Evolutionary conservation across 2,113 vertebrate species (phyloP).

Genomic region (Holacanthus passer): DNA sequence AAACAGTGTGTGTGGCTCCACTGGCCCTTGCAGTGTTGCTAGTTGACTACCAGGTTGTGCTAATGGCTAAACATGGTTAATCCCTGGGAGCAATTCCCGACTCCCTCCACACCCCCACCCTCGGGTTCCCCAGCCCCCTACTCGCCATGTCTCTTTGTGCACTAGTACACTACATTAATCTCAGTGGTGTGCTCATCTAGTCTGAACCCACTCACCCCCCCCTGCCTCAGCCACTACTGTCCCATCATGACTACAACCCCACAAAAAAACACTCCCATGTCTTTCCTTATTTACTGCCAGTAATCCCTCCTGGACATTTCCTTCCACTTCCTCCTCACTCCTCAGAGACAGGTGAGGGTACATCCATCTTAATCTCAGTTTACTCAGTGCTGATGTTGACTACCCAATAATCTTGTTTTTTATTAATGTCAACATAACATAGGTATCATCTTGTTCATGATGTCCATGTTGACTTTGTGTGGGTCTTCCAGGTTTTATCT

Average conservation of each 20-base stretch:
- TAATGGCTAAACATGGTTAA: constrained; percentile 63
- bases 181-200: constrained; percentile 39
- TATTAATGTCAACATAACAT: background rate
- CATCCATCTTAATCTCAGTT: background rate
- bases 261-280: background rate
- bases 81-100: constrained; percentile 47
- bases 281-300: background rate
- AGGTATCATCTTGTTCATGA: background rate
- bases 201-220: constrained; percentile 40
- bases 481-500: background rate
- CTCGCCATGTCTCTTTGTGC: constrained; percentile 32
- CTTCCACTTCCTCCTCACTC: too few species aligned
- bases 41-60: constrained; percentile 51
- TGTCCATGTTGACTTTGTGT: background rate
- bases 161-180: constrained; percentile 53
- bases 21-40: constrained; percentile 40
- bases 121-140: background rate
- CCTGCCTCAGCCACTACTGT: background rate
- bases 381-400: background rate
- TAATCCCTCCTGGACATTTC: background rate
- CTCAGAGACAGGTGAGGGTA: background rate
- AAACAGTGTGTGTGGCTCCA: constrained; percentile 17
- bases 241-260: background rate
- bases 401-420: background rate
- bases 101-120: background rate